Evolutionary conservation across 2,113 vertebrate genomes (phyloP).

Genomic region (Hypocryptadius cinnamomeus): DNA sequence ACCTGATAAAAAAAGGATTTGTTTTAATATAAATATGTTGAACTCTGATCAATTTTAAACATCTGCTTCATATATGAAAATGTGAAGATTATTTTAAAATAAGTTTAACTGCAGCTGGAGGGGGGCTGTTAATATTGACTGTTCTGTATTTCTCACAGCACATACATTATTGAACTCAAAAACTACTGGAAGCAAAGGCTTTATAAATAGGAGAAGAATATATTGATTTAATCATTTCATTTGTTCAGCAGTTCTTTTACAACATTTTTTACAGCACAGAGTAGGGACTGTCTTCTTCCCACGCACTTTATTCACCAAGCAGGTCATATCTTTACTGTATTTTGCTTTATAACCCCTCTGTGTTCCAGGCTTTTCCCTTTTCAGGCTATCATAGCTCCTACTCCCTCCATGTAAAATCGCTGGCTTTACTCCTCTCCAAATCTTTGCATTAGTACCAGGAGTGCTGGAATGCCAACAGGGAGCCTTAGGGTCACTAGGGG

Average conservation of each 20-base stretch:
- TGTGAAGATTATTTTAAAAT: constrained; percentile 8
- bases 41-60: background rate
- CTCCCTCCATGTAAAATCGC: background rate
- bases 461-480: fast-evolving
- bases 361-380: background rate
- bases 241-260: background rate
- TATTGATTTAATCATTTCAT: constrained; percentile 28
- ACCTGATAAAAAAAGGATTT: background rate
- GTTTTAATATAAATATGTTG: constrained; percentile 1
- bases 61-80: constrained; percentile 9
- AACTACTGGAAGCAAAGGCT: constrained; percentile 17
- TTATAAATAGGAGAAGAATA: constrained; percentile 27
- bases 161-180: constrained; percentile 32
- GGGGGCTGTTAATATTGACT: background rate
- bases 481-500: background rate
- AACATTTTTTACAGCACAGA: background rate
- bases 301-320: background rate
- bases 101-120: constrained; percentile 12
- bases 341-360: background rate
- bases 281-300: background rate
- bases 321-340: background rate
- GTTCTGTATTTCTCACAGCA: constrained; percentile 13
- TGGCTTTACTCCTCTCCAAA: background rate
- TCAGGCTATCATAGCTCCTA: background rate
- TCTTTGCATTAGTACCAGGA: background rate